These are phyloP conservation scores for Willowsia nigromaculata DNA, from an alignment of 2,888 invertebrate species.

Conservation along the genomic window DNA sequence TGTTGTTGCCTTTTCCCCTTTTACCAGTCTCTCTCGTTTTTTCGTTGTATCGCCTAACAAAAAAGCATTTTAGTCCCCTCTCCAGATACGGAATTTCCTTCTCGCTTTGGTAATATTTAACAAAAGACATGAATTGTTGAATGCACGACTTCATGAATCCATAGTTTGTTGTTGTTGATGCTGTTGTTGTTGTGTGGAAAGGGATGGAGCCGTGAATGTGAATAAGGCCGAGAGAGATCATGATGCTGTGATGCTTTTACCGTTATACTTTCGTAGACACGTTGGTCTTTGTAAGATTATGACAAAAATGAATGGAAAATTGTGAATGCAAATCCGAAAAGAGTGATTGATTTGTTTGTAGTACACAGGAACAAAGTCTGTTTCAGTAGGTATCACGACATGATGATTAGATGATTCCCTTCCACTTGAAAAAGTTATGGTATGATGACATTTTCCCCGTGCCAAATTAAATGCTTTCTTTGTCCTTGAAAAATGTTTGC, in stretches of 20 bases:
- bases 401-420: too few species aligned
- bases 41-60: not conserved
- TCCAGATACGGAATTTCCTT: not conserved
- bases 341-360: too few species aligned
- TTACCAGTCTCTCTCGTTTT: not conserved
- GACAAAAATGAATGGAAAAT: too few species aligned
- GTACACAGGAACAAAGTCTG: too few species aligned
- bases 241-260: not conserved
- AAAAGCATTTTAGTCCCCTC: not conserved
- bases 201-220: not conserved
- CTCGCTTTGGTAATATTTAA: not conserved
- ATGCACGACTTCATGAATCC: conserved; percentile 17
- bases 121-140: not conserved
- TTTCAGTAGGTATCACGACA: too few species aligned
- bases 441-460: too few species aligned
- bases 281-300: too few species aligned
- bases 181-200: not conserved
- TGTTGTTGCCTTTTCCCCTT: not conserved
- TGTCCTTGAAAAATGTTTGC: too few species aligned
- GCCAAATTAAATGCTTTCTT: too few species aligned
- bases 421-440: too few species aligned
- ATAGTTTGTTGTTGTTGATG: not conserved
- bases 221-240: not conserved
- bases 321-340: too few species aligned
- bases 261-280: too few species aligned